Evolutionary conservation across 1,140 invertebrate species (phyloP).

Genomic region (Cydia amplana): DNA sequence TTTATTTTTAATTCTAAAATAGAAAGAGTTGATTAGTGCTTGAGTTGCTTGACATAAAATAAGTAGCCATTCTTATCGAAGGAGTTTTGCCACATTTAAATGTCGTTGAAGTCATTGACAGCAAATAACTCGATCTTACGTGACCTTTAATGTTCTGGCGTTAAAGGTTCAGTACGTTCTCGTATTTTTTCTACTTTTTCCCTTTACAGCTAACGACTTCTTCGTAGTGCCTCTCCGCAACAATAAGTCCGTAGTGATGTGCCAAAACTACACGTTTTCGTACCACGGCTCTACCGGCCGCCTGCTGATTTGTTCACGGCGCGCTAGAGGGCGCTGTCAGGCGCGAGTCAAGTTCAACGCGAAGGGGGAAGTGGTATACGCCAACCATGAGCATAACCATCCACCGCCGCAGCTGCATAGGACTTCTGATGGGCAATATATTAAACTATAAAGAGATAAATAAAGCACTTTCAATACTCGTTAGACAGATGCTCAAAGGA

Average conservation of each 20-base stretch:
- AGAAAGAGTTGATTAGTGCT: neutral
- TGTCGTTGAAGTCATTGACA: too few species aligned
- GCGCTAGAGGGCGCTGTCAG: conserved; percentile 42
- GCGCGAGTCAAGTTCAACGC: conserved; percentile 40
- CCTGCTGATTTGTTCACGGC: conserved; percentile 44
- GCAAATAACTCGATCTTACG: too few species aligned
- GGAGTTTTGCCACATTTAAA: too few species aligned
- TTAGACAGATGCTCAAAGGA: too few species aligned
- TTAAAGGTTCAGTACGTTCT: neutral
- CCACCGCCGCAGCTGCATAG: conserved; percentile 42
- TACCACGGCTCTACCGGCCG: conserved; percentile 10
- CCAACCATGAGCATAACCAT: conserved; percentile 45
- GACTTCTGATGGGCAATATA: conserved; percentile 37
- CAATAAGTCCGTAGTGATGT: conserved; percentile 11
- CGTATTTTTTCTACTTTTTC: neutral
- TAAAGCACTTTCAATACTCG: too few species aligned
- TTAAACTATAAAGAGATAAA: conserved; percentile 32
- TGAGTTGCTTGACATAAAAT: too few species aligned
- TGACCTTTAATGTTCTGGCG: too few species aligned
- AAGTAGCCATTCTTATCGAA: neutral
- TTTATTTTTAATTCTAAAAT: neutral
- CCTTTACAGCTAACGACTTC: conserved; percentile 1
- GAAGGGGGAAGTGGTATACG: conserved; percentile 30
- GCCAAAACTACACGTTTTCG: conserved; percentile 21
- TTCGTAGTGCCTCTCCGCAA: neutral